Base-by-base conservation (phyloP, 2,797 vertebrate genomes). In the Dryobates pubescens region DNA sequence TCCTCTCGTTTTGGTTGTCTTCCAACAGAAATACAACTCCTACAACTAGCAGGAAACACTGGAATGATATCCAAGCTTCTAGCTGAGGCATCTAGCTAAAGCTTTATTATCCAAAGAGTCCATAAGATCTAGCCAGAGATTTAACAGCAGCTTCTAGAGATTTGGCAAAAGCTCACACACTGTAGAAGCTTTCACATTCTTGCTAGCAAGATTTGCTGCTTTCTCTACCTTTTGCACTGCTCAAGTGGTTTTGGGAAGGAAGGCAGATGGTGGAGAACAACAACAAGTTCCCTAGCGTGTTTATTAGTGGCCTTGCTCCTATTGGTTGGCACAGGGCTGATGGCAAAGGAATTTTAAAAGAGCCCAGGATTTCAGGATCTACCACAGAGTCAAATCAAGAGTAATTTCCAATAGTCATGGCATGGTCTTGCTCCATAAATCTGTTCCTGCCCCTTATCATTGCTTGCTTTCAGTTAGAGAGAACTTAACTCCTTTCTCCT, bases 1-100 rank as follows among this genome's bases (percentile, higher is more conserved):
- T 83, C 88, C 82, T 80, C 76, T 92, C 1, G 0, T 85, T 57
- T 49, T 94, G 95, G 91, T 76, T 1, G 0, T 17, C 64, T 91
- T 94, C 95, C 95, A 96, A 91, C 38, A 95, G 85, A 86, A 96
- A 94, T 26, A 94, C 57, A 89, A 61, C 89, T 95, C 73, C 77
- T 92, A 64, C 89, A 88, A 79, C 91, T 70, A 65, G 85, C 95
- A 89, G 92, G 91, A 94, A 95, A 82, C 49, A 7, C 63, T 87
- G 76, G 62, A 94, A 82, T 6, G 36, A 71, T 74, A 72, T 29
- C 77, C 95, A 92, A 89, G 89, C 89, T 92, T 81, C 80, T 80
- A 86, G 79, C 83, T 27, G 59, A 94, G 74, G 74, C 89, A 62
- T 91, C 56, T 20, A 87, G 89, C 45, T 93, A 90, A 95, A 96